Percentiles rank a stretch among this genome's conserved stretches.
These are phyloP conservation scores for Drosophila lacertosa DNA, from an alignment of 1,140 invertebrate species.

Conservation along the genomic window DNA sequence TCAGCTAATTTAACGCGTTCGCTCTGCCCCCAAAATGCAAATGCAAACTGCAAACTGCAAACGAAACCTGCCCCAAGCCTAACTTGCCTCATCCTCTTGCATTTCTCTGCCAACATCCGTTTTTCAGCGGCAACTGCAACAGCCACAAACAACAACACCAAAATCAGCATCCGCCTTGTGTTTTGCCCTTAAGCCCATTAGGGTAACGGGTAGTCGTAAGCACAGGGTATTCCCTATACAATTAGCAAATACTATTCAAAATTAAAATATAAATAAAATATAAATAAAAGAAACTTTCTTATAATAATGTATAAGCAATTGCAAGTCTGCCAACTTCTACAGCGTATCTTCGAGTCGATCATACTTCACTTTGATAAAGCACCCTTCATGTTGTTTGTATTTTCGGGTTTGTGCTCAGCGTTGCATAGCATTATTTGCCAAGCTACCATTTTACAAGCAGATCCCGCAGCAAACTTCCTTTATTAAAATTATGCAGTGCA, in stretches of 20 bases:
- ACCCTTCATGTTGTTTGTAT: constrained; percentile 45
- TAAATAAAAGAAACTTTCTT: no score
- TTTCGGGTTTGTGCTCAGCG: constrained; percentile 50
- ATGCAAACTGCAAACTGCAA: constrained; percentile 44
- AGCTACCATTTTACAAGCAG: constrained; percentile 16
- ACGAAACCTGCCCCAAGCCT: neutral
- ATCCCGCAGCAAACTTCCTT: constrained; percentile 43
- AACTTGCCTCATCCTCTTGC: neutral
- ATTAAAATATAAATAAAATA: neutral
- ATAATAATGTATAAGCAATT: no score
- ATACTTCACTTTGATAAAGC: neutral
- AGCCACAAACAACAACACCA: constrained; percentile 18
- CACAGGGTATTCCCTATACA: neutral
- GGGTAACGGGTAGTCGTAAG: neutral
- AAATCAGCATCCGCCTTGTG: constrained; percentile 6
- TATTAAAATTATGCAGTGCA: constrained; percentile 62
- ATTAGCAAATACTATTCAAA: constrained; percentile 1
- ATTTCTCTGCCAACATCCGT: constrained; percentile 28
- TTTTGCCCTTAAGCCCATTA: neutral
- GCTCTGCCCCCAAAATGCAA: constrained; percentile 59
- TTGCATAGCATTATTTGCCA: constrained; percentile 60
- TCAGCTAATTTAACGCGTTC: constrained; percentile 39
- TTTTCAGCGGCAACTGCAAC: constrained; percentile 9
- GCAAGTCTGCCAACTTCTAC: no score
- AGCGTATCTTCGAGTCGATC: constrained; percentile 15